These are phyloP conservation scores for Rhyzopertha dominica DNA, from an alignment of 1,140 invertebrate genomes.

Conservation along the genomic window DNA sequence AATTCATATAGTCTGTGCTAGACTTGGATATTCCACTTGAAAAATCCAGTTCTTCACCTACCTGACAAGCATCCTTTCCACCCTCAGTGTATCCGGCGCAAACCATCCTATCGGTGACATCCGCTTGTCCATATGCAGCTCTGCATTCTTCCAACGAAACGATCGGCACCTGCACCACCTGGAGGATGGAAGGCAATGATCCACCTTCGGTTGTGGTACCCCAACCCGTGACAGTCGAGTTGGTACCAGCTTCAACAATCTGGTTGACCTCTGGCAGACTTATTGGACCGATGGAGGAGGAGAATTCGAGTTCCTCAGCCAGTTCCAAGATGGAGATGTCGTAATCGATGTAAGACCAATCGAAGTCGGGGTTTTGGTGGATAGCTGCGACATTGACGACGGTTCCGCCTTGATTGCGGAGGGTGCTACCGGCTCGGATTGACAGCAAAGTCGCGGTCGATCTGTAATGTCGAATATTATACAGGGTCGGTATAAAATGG, in stretches of 20 bases:
- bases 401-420: constrained; percentile 7
- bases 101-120: constrained; percentile 37
- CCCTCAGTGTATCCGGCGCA: constrained; percentile 19
- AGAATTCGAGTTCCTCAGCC: too few relatives aligned
- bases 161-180: constrained; percentile 23
- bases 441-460: background rate
- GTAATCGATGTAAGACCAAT: constrained; percentile 6
- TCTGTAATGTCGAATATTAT: background rate
- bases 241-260: constrained; percentile 26
- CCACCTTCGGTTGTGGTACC: constrained; percentile 33
- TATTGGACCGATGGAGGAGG: constrained; percentile 8
- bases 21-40: too few relatives aligned
- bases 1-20: too few relatives aligned
- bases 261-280: constrained; percentile 5
- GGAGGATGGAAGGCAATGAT: constrained; percentile 5
- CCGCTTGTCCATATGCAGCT: constrained; percentile 25
- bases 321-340: constrained; percentile 17
- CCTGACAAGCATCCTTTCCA: constrained; percentile 22
- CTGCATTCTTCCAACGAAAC: constrained; percentile 18
- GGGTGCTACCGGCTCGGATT: constrained; percentile 12
- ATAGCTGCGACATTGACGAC: constrained; percentile 10
- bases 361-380: constrained; percentile 10
- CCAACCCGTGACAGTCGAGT: constrained; percentile 52
- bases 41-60: constrained; percentile 5
- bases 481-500: too few relatives aligned